Conservation (phyloP, 64 coral and sea anemone species). For the Hydrozoanthus tunicans region DNA sequence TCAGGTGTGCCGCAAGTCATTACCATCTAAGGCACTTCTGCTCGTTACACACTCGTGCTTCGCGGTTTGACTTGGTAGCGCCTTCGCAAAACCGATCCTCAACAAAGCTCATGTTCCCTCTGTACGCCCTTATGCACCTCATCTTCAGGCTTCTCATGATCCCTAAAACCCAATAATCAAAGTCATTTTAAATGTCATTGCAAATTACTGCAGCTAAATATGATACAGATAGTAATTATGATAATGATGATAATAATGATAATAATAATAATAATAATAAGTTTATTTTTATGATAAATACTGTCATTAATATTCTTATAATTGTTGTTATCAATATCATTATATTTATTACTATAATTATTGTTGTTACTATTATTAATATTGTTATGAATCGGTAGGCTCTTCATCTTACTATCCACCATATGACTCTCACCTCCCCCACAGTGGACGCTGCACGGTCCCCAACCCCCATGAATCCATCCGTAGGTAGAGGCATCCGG, state of each 20-base stretch:
- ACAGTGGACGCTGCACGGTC: conserved; percentile 42
- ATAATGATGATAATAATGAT: background rate
- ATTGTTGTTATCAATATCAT: no score
- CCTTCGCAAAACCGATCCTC: conserved; percentile 21
- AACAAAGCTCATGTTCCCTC: conserved; percentile 38
- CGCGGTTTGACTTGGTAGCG: conserved; percentile 36
- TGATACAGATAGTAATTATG: background rate
- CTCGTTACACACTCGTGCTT: conserved; percentile 45
- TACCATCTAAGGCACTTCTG: conserved; percentile 39
- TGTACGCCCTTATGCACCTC: conserved; percentile 26
- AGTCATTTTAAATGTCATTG: no score
- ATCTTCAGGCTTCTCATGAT: conserved; percentile 52
- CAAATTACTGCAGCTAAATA: no score
- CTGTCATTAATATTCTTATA: no score
- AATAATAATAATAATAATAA: background rate
- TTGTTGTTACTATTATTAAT: no score
- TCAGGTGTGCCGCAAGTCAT: background rate
- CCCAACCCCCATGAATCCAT: conserved; percentile 85
- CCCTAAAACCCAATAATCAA: background rate
- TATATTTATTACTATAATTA: no score
- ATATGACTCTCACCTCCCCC: conserved; percentile 17
- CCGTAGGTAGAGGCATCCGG: conserved; percentile 58
- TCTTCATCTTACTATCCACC: background rate
- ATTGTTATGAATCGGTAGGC: no score
- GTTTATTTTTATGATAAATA: background rate